A percentile compares a stretch with the other conserved stretches of the same genome.
These are phyloP conservation scores for Notothenia rossii DNA, from an alignment of 2,113 vertebrate species.

Conservation along the genomic window DNA sequence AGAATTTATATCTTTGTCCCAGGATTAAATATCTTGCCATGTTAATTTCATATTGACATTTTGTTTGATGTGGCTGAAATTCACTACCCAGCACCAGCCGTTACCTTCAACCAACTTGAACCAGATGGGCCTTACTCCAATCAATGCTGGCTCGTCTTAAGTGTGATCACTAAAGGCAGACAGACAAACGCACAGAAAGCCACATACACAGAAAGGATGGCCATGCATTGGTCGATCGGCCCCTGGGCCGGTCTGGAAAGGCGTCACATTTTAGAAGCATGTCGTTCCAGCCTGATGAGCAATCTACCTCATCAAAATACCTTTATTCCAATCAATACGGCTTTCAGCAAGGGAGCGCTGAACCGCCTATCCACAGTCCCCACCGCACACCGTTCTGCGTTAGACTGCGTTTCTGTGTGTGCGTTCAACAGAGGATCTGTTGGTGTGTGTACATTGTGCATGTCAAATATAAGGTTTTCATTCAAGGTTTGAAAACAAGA, in stretches of 20 bases:
- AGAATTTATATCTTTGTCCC: too few relatives aligned
- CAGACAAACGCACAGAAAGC: slow-evolving; percentile 18
- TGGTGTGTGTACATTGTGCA: slow-evolving; percentile 43
- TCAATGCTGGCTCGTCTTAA: slow-evolving; percentile 73
- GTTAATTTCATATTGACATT: slow-evolving; percentile 18
- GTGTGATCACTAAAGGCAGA: slow-evolving; percentile 70
- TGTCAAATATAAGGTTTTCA: slow-evolving; percentile 37
- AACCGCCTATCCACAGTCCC: too few relatives aligned
- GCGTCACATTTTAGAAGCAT: slow-evolving; percentile 81
- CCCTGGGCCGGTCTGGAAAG: slow-evolving; percentile 76
- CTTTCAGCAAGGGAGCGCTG: slow-evolving; percentile 77
- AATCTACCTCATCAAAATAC: slow-evolving; percentile 85
- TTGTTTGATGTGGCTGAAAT: slow-evolving; percentile 48
- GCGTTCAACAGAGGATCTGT: slow-evolving; percentile 35
- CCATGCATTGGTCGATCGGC: slow-evolving; percentile 73
- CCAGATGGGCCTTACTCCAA: slow-evolving; percentile 63
- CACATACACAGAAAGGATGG: slow-evolving; percentile 49
- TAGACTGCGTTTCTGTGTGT: slow-evolving; percentile 22
- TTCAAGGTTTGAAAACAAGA: slow-evolving; percentile 17
- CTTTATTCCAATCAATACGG: slow-evolving; percentile 83
- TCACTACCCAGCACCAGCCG: slow-evolving; percentile 41
- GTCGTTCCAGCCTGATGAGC: slow-evolving; percentile 84
- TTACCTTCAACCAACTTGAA: slow-evolving; percentile 51
- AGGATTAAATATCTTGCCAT: slow-evolving; percentile 3
- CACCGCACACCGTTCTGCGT: slow-evolving; percentile 16